phyloP scores from a whole-genome alignment of 92 coral and sea anemone species.

The Phymanthus crucifer region DNA sequence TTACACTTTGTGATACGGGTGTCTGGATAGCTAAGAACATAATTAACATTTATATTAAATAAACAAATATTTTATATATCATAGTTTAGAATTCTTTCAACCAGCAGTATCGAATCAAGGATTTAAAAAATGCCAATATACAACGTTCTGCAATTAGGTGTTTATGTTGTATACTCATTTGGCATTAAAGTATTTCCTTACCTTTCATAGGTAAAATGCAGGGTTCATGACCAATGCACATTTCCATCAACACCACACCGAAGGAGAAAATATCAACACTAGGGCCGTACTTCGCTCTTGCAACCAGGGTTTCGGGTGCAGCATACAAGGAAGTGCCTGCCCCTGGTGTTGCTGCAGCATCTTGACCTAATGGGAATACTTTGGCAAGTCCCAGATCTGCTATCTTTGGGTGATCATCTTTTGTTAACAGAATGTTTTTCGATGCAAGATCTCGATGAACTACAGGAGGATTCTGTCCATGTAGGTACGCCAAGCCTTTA shows the following conservation, averaged over 20 bases:
- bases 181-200: no score
- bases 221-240: conserved; percentile 77
- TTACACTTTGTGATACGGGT: no score
- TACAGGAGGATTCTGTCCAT: conserved; percentile 41
- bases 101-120: no score
- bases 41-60: no score
- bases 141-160: no score
- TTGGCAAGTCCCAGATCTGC: conserved; percentile 81
- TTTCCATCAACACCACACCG: conserved; percentile 66
- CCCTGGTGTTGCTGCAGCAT: conserved; percentile 56
- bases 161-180: no score
- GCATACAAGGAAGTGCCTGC: conserved; percentile 82
- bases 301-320: conserved; percentile 85
- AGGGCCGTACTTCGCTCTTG: conserved; percentile 67
- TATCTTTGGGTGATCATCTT: conserved; percentile 58
- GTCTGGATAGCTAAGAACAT: no score
- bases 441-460: conserved; percentile 81
- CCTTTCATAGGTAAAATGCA: conserved; percentile 55
- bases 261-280: conserved; percentile 77
- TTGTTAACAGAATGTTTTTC: conserved; percentile 67
- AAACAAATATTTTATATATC: no score
- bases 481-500: conserved; percentile 70
- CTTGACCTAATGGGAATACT: conserved; percentile 51
- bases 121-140: no score
- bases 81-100: no score